Base-by-base conservation (phyloP, 2,888 invertebrate genomes). In the Tipula confusa region DNA sequence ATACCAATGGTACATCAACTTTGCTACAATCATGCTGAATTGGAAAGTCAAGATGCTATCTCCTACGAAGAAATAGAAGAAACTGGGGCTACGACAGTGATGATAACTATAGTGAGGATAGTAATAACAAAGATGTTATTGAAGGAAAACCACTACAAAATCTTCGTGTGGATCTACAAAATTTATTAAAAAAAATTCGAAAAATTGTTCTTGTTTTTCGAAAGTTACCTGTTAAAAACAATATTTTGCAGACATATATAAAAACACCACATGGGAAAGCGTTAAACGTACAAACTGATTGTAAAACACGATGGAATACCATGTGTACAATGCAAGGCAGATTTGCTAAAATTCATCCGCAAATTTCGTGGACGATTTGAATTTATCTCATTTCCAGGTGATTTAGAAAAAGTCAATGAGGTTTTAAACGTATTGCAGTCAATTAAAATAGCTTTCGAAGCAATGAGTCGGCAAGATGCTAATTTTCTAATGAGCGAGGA, bases 231-330 rank as follows among this genome's bases (percentile, higher is more conserved):
- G 82, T 84, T 80, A 85, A 84, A 82, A 85, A 85, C 84, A 15
- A 82, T 29, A 84, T 84, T 83, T 80, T 84, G 84, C 84, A 84
- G 82, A 84, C 83, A 28, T 82, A 84, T 84, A 83, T 84, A 28
- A 85, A 84, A 43, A 83, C 43, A 83, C 28, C 82, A 33, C 29
- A 48, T 84, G 83, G 83, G 11, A 85, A 84, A 83, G 85, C 85
- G 83, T 79, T 79, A 18, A 79, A 48, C 18, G 36, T 84, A 5
- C 82, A 84, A 29, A 29, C 84, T 33, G 84, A 85, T 33, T 84
- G 84, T 29, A 83, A 83, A 84, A 84, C 84, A 6, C 84, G 85
- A 33, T 85, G 83, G 85, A 85, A 84, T 80, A 84, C 84, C 81
- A 64, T 85, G 36, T 36, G 11, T 36, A 36, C 36, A 36, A 36